Evolutionary conservation across 92 coral and sea anemone species (phyloP), one percentile per base, ranked within the genome.

Genomic region (Galaxea fascicularis): DNA sequence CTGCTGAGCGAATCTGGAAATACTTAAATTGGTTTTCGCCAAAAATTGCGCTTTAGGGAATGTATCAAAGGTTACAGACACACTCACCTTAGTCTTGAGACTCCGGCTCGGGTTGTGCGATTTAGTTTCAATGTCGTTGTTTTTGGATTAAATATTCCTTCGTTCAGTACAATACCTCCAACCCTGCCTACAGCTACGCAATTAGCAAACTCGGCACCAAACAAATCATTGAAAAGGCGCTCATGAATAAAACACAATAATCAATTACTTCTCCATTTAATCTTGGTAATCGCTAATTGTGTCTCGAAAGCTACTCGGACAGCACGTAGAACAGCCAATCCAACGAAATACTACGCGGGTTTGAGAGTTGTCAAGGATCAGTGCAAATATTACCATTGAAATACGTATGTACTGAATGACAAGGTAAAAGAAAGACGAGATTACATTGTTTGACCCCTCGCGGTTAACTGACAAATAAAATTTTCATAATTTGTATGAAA

Each of bases 231-330:
- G 65, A 79, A 65, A 66, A 57, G 31, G 62, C 58, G 28, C 84
- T 79, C 84, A 79, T 79, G 84, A 79, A 79, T 79, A 66, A 79
- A 51, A 49, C 64, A 79, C 75, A 47, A 63, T 41, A 63, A 64
- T 9, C 73, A 78, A 78, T 79, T 66, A 79, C 74, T 66, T 79
- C 51, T 66, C 45, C 73, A 52, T 52, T 78, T 78, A n/a, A 79
- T 66, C 84, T 65, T 49, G 56, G 60, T 79, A 29, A 66, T 79
- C 75, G 52, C 29, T 30, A 60, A 79, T 52, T 66, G 75, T 28
- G 47, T 66, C 11, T 15, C 30, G 63, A 79, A 30, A 51, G 52
- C 74, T 59, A 22, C 46, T 31, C 12, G 20, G 46, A 10, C 25
- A 35, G 73, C 83, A 65, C 73, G 73, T 64, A 47, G 17, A 8